phyloP scores from a whole-genome alignment of 2,797 vertebrate genomes.

The Cetoscarus ocellatus region DNA sequence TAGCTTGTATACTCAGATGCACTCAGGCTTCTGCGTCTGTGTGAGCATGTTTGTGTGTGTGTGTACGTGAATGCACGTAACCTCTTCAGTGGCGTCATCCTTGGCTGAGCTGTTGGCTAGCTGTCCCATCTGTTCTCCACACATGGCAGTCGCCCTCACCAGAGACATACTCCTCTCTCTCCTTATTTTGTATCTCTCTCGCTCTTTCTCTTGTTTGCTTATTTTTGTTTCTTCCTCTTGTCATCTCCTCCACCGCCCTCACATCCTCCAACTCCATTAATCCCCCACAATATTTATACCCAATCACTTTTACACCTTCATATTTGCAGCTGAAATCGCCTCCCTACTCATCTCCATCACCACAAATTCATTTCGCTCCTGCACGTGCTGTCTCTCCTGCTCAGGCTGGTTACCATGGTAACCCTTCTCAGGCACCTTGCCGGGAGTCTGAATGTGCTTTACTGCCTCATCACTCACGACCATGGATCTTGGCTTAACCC shows the following conservation, averaged over 20 bases:
- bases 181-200: conserved; percentile 38
- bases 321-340: conserved; percentile 30
- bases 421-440: conserved; percentile 70
- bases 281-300: conserved; percentile 23
- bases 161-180: conserved; percentile 54
- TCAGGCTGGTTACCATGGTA: conserved; percentile 72
- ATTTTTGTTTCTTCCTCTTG: conserved; percentile 37
- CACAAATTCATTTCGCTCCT: conserved; percentile 61
- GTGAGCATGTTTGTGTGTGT: conserved; percentile 23
- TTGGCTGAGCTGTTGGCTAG: conserved; percentile 79
- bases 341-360: conserved; percentile 45
- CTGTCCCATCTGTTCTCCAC: conserved; percentile 85
- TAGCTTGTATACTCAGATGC: conserved; percentile 61
- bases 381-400: conserved; percentile 68
- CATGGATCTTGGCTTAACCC: conserved; percentile 65
- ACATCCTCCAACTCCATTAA: conserved; percentile 45
- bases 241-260: conserved; percentile 29
- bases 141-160: conserved; percentile 68
- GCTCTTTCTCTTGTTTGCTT: conserved; percentile 19
- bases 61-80: conserved; percentile 27
- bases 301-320: conserved; percentile 20
- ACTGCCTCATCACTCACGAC: conserved; percentile 75
- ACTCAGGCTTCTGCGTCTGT: conserved; percentile 30
- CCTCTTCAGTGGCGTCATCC: conserved; percentile 76
- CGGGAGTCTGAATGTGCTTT: conserved; percentile 71